phyloP scores from a whole-genome alignment of 2,113 vertebrate species.

The Phasianus colchicus region DNA sequence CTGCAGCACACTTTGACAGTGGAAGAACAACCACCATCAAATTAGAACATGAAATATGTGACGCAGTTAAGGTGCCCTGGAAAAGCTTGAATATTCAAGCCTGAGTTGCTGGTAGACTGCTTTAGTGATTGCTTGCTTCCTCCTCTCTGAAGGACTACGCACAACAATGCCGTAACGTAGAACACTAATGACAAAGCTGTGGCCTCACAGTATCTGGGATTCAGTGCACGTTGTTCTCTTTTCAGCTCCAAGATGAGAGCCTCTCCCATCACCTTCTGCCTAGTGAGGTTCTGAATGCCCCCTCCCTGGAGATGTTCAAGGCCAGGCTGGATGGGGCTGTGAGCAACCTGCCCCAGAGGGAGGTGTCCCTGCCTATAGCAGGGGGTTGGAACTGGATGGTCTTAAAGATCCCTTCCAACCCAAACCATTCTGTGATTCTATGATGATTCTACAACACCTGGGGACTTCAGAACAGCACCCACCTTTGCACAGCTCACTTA shows the following conservation, averaged over 20 bases:
- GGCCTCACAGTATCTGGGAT: neutral
- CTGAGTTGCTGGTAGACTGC: conserved; percentile 22
- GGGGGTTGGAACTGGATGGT: too few species aligned
- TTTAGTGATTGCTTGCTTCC: neutral
- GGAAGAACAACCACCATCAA: neutral
- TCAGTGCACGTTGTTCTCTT: neutral
- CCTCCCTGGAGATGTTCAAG: too few species aligned
- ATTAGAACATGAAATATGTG: conserved; percentile 2
- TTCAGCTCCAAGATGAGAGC: neutral
- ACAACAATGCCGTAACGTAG: neutral
- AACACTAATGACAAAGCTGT: neutral
- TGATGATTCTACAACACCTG: neutral
- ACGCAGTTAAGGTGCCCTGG: conserved; percentile 48
- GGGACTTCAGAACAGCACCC: neutral
- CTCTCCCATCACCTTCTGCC: neutral
- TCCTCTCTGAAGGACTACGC: neutral
- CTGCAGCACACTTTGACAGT: neutral
- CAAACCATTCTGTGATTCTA: too few species aligned
- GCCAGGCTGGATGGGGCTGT: too few species aligned
- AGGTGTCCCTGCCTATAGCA: too few species aligned
- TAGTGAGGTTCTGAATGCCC: too few species aligned
- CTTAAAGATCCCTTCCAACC: too few species aligned
- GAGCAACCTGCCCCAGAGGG: too few species aligned
- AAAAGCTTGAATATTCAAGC: conserved; percentile 31
- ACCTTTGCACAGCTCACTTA: neutral